phyloP scores from a whole-genome alignment of 2,888 invertebrate species.

The Mimas tiliae region DNA sequence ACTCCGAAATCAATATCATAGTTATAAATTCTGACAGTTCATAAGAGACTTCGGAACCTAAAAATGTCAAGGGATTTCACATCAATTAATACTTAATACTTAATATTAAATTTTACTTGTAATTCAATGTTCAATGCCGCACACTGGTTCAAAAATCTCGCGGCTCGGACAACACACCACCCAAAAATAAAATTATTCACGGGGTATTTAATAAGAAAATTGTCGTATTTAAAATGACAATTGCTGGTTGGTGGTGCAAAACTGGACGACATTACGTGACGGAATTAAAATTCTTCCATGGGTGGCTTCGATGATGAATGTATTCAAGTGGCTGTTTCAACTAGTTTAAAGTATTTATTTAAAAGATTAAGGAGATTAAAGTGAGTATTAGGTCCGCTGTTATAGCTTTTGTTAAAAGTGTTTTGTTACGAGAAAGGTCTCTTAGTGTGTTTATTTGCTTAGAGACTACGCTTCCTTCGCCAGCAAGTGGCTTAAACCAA shows the following conservation, averaged over 20 bases:
- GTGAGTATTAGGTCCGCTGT: constrained; percentile 50
- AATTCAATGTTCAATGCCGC: constrained; percentile 40
- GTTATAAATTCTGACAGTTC: constrained; percentile 16
- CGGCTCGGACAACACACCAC: constrained; percentile 37
- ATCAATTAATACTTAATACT: constrained; percentile 35
- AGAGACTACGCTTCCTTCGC: constrained; percentile 39
- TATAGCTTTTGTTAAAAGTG: constrained; percentile 52
- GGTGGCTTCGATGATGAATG: constrained; percentile 57
- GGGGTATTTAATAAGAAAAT: constrained; percentile 47
- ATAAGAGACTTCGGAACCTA: neutral
- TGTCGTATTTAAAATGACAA: constrained; percentile 34
- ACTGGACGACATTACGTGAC: constrained; percentile 47
- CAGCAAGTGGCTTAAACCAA: constrained; percentile 27
- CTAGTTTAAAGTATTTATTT: constrained; percentile 63
- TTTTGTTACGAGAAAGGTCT: constrained; percentile 55
- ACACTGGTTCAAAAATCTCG: constrained; percentile 38
- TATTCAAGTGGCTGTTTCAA: constrained; percentile 57
- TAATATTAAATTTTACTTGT: constrained; percentile 31
- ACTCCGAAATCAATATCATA: constrained; percentile 18
- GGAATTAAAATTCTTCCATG: constrained; percentile 52
- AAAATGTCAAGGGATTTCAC: constrained; percentile 26
- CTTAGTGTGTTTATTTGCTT: constrained; percentile 38
- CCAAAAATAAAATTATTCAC: constrained; percentile 35
- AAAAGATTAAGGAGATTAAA: constrained; percentile 75
- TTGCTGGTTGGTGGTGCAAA: constrained; percentile 49